phyloP scores from a whole-genome alignment of 2,797 vertebrate genomes.

The Gymnodraco acuticeps region DNA sequence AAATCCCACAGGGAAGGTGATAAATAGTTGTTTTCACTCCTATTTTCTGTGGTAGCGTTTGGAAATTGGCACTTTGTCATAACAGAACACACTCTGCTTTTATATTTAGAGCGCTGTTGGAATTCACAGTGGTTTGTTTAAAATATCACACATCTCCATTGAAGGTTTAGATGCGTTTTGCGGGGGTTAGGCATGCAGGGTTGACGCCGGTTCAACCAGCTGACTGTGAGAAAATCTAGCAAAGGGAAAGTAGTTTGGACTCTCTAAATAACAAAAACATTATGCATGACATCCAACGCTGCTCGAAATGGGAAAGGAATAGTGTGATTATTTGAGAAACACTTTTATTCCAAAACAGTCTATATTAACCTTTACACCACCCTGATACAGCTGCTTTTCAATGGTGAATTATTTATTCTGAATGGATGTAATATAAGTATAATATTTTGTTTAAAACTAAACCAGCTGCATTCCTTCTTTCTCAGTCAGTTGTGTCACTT shows the following conservation, averaged over 20 bases:
- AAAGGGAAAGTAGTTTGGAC: constrained; percentile 26
- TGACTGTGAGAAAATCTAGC: constrained; percentile 29
- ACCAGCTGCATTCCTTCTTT: neutral
- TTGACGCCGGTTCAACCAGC: constrained; percentile 32
- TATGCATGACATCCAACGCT: constrained; percentile 14
- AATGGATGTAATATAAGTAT: neutral
- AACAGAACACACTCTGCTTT: constrained; percentile 44
- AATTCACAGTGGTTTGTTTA: constrained; percentile 36
- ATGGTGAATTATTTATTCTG: neutral
- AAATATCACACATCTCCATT: constrained; percentile 36
- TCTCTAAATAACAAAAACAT: constrained; percentile 30
- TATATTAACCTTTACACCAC: neutral
- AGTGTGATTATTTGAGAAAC: constrained; percentile 7
- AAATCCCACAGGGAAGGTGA: constrained; percentile 50
- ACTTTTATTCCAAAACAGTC: neutral
- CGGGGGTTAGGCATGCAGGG: constrained; percentile 30
- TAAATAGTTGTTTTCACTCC: constrained; percentile 62
- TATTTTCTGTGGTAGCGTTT: constrained; percentile 43
- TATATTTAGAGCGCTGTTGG: constrained; percentile 45
- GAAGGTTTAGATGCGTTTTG: constrained; percentile 35
- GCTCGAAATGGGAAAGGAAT: constrained; percentile 22
- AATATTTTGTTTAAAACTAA: neutral
- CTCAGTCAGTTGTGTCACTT: neutral
- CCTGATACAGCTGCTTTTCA: neutral
- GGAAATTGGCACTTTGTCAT: constrained; percentile 51